Evolutionary conservation across 2,888 invertebrate genomes (phyloP).

Genomic region (Hypolimnas misippus): DNA sequence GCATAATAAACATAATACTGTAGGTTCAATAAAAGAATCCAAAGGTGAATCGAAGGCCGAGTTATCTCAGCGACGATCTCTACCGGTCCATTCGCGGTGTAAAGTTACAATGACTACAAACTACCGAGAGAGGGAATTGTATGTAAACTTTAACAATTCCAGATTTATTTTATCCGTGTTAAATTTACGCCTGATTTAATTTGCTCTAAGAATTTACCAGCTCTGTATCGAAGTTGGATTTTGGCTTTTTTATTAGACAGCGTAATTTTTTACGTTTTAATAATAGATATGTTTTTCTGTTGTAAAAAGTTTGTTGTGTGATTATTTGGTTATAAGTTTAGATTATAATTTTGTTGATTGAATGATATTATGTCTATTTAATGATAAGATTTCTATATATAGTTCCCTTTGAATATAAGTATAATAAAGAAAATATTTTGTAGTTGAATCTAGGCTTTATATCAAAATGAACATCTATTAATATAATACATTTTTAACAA

Average conservation of each 20-base stretch:
- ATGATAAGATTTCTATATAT: not conserved
- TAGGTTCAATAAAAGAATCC: conserved; percentile 51
- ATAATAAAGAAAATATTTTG: not conserved
- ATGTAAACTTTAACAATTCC: conserved; percentile 57
- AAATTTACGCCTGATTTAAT: conserved; percentile 73
- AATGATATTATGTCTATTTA: not conserved
- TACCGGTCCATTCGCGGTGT: conserved; percentile 54
- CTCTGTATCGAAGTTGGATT: conserved; percentile 43
- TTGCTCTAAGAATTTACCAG: conserved; percentile 51
- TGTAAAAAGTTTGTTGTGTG: not conserved
- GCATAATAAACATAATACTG: conserved; percentile 45
- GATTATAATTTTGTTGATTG: not conserved
- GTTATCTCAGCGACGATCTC: conserved; percentile 70
- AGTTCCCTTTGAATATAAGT: not conserved
- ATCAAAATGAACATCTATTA: not conserved
- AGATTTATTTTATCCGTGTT: conserved; percentile 57
- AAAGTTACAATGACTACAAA: conserved; percentile 64
- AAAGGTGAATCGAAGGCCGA: conserved; percentile 62
- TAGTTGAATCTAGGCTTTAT: too few species aligned
- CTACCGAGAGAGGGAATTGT: conserved; percentile 58
- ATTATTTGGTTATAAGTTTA: conserved; percentile 15
- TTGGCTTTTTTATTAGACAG: conserved; percentile 42
- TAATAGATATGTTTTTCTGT: conserved; percentile 35
- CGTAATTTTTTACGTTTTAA: conserved; percentile 28
- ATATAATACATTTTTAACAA: not conserved